Base-by-base conservation (phyloP, 2,113 vertebrate genomes). In the Atherinomorus stipes region DNA sequence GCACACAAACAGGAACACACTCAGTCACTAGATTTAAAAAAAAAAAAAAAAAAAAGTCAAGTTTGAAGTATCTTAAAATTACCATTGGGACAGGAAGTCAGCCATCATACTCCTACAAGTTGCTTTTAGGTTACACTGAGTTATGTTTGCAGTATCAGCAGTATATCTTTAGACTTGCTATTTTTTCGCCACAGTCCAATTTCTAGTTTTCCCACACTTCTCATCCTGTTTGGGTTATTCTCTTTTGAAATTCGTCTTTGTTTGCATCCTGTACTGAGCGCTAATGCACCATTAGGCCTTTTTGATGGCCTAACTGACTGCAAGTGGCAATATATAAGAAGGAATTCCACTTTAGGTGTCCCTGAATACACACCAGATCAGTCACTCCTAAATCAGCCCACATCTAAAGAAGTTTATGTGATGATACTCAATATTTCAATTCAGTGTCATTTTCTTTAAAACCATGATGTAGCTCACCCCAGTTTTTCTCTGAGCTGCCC, bases 401-500 rank as follows among this genome's bases (percentile, higher is more conserved):
- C 11, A 42, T 42, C 38, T 42, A 15, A 38, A 38, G 3, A 38
- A 3, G 31, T 6, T 34, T 7, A 34, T 34, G 4, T 34, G 31
- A 34, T 34, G 28, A 31, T 31, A 31, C 28, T 1, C 9, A 34
- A 34, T 8, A 34, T 34, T 34, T 34, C 5, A 7, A 34, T 34
- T 34, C 31, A 34, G 3, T 34, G 3, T 34, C 31, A 34, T 34
- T 34, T 34, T 8, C 31, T 7, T 6, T 34, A 34, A 34, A 34
- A 7, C 31, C 31, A 34, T 34, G 31, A 34, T 34, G 9, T 9
- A 34, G 1, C 5, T 34, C 31, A 34, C 31, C 28, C 28, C 31
- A 34, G 42, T 44, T 59, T 38, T 59, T 22, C 9, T 60, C n/a
- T 74, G 60, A 40, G 45, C 19, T 45, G 21, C 23, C 19, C 28